A percentile compares a stretch with the other conserved stretches of the same genome.
These are phyloP conservation scores for Halcyon chelicuti DNA, from an alignment of 2,797 vertebrate species.

Conservation along the genomic window DNA sequence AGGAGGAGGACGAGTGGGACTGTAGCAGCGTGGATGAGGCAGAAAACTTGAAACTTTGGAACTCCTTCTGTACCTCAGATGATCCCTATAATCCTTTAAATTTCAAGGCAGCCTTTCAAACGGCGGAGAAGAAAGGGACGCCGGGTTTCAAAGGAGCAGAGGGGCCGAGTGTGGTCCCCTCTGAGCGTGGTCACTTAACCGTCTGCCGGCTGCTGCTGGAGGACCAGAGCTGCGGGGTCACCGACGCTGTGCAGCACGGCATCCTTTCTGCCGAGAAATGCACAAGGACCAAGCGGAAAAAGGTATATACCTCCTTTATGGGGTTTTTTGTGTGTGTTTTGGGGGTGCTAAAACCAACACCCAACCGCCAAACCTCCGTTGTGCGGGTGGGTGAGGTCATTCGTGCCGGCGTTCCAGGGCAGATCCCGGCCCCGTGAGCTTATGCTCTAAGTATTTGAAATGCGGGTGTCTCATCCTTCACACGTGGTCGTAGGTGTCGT, in stretches of 20 bases:
- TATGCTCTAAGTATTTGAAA: neutral
- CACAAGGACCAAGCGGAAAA: conserved; percentile 60
- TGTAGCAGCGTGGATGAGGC: conserved; percentile 86
- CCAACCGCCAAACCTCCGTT: neutral
- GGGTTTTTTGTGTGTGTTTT: neutral
- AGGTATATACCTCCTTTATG: conserved; percentile 55
- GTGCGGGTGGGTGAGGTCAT: neutral
- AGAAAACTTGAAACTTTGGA: conserved; percentile 87
- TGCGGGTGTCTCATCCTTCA: neutral
- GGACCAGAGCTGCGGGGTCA: neutral
- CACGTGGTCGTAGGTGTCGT: neutral
- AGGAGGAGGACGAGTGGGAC: conserved; percentile 76
- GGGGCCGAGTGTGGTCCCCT: neutral
- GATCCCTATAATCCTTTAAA: conserved; percentile 92
- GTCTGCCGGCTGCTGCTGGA: conserved; percentile 50
- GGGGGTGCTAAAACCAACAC: neutral
- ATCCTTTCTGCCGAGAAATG: conserved; percentile 10
- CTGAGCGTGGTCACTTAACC: neutral
- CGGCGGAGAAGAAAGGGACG: conserved; percentile 53
- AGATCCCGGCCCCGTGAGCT: neutral
- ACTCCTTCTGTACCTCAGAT: conserved; percentile 84
- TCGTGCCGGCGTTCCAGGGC: neutral
- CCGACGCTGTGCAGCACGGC: neutral
- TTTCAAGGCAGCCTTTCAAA: conserved; percentile 86
- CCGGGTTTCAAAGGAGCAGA: neutral